Conservation (phyloP, 2,888 invertebrate genomes). For the Lepidocyrtoides sp. region DNA sequence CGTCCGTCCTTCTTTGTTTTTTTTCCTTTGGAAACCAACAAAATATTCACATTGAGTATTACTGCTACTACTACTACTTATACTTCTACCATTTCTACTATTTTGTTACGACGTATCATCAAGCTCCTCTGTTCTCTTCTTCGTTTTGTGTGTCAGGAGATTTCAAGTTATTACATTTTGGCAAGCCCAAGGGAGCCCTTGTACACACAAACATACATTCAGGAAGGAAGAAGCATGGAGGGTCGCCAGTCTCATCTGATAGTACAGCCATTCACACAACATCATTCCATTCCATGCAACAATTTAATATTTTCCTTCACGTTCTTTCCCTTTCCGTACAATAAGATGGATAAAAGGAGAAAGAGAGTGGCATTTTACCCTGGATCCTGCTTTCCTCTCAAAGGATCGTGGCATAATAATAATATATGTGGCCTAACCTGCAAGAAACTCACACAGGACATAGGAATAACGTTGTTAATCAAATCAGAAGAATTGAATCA, state of each 20-base stretch:
- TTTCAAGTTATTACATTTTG: conserved; percentile 79
- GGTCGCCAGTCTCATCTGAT: conserved; percentile 6
- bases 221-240: conserved; percentile 28
- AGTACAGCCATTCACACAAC: not conserved
- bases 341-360: not conserved
- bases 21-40: conserved; percentile 37
- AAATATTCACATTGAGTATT: conserved; percentile 61
- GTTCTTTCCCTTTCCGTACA: not conserved
- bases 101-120: conserved; percentile 30
- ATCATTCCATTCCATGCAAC: conserved; percentile 4
- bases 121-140: conserved; percentile 16
- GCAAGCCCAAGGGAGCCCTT: conserved; percentile 74
- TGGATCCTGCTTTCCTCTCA: not conserved
- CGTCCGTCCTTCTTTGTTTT: conserved; percentile 5
- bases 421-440: conserved; percentile 18
- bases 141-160: conserved; percentile 71
- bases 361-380: conserved; percentile 10
- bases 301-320: not conserved
- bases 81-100: not conserved
- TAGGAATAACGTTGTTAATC: conserved; percentile 68
- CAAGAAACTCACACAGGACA: conserved; percentile 35
- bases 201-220: conserved; percentile 55
- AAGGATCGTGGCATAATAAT: conserved; percentile 1
- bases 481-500: conserved; percentile 67
- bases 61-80: not conserved